These are phyloP conservation scores for Laothoe populi DNA, from an alignment of 2,888 invertebrate species.

Conservation along the genomic window DNA sequence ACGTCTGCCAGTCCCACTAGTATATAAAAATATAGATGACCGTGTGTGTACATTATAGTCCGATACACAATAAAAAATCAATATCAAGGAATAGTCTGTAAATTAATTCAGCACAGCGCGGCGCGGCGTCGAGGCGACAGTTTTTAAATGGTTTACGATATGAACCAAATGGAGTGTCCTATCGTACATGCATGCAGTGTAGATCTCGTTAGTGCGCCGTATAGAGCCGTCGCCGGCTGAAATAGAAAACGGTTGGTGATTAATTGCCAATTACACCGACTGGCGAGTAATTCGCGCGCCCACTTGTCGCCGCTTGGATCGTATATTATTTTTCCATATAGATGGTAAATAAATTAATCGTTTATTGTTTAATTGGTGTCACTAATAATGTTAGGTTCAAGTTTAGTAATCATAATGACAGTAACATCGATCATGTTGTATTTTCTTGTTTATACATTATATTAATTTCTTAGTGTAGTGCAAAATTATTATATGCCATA, in stretches of 20 bases:
- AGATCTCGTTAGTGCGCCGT: constrained; percentile 60
- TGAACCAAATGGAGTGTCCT: constrained; percentile 37
- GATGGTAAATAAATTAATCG: constrained; percentile 55
- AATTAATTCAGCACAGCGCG: constrained; percentile 22
- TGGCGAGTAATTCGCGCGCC: constrained; percentile 74
- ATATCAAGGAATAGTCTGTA: background rate
- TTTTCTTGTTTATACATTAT: background rate
- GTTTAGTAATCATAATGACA: no score
- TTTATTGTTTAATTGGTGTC: constrained; percentile 28
- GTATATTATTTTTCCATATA: constrained; percentile 64
- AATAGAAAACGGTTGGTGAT: constrained; percentile 83
- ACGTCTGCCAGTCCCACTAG: no score
- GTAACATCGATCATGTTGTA: no score
- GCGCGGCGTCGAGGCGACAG: constrained; percentile 10
- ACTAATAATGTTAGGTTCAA: background rate
- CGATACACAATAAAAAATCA: background rate
- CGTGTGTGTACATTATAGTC: background rate
- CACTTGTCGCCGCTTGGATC: constrained; percentile 71
- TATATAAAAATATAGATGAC: background rate
- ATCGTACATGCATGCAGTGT: constrained; percentile 55
- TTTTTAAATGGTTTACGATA: constrained; percentile 22
- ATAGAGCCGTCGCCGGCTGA: constrained; percentile 59
- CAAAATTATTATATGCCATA: background rate
- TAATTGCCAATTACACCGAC: constrained; percentile 82
- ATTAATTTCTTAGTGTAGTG: background rate